Conservation (phyloP, 2,888 invertebrate species). For the Xestoiulus laeticollis region DNA sequence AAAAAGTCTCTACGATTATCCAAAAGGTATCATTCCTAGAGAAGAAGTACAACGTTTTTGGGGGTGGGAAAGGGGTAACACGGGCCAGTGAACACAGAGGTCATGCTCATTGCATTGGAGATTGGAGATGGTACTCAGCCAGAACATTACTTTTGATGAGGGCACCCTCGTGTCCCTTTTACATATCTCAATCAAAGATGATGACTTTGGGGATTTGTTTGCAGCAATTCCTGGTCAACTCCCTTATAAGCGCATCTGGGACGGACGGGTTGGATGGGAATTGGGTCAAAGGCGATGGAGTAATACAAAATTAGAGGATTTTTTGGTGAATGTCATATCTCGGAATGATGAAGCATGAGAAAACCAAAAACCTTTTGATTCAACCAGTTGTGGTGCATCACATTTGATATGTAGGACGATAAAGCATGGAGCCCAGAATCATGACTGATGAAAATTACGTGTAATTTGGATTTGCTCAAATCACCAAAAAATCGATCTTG, state of each 20-base stretch:
- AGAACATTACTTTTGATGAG: background rate
- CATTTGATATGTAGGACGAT: too few relatives aligned
- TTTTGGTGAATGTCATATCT: background rate
- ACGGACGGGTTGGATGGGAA: background rate
- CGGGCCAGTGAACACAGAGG: slow-evolving; percentile 4
- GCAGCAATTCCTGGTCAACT: background rate
- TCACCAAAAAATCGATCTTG: too few relatives aligned
- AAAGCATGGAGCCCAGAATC: too few relatives aligned
- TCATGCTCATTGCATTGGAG: background rate
- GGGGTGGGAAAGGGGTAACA: background rate
- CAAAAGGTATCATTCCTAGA: background rate
- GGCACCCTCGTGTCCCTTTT: background rate
- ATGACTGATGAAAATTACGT: too few relatives aligned
- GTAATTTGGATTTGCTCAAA: too few relatives aligned
- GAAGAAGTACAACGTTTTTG: background rate
- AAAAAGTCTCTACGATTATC: background rate
- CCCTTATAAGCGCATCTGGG: background rate
- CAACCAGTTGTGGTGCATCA: too few relatives aligned
- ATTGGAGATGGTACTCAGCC: slow-evolving; percentile 12
- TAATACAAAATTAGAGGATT: background rate
- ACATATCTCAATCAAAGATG: background rate
- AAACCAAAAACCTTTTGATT: too few relatives aligned
- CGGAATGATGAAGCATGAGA: background rate
- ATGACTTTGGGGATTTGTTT: background rate
- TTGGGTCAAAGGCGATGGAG: background rate